Evolutionary conservation across 2,888 invertebrate species (phyloP).

Genomic region (Nudaria mundana): DNA sequence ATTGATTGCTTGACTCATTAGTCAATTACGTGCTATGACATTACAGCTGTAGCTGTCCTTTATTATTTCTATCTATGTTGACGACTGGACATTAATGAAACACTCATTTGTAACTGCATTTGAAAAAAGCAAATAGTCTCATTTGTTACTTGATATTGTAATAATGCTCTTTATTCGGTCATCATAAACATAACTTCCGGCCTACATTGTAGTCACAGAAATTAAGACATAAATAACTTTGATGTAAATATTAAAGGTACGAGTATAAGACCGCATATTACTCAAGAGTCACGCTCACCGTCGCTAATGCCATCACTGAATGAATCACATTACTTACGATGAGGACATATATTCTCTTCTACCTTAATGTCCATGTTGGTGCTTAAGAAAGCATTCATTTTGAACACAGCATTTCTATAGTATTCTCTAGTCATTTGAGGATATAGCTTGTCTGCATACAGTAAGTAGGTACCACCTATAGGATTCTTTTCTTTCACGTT

Average conservation of each 20-base stretch:
- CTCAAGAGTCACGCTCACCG: slow-evolving; percentile 65
- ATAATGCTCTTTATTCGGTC: no score
- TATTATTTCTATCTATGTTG: no score
- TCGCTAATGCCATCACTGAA: slow-evolving; percentile 41
- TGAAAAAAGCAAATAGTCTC: not conserved
- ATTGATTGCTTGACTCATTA: no score
- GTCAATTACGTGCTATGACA: no score
- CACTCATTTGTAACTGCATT: no score
- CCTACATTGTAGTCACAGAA: slow-evolving; percentile 57
- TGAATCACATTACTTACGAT: slow-evolving; percentile 53
- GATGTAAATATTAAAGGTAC: slow-evolving; percentile 50
- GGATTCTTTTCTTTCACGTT: no score
- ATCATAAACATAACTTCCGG: slow-evolving; percentile 62
- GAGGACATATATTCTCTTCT: slow-evolving; percentile 36
- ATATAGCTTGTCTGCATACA: no score
- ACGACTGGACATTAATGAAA: no score
- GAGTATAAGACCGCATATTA: slow-evolving; percentile 64
- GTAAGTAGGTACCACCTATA: no score
- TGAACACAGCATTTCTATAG: slow-evolving; percentile 20
- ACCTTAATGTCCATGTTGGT: slow-evolving; percentile 38
- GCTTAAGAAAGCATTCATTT: slow-evolving; percentile 63
- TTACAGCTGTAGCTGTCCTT: no score
- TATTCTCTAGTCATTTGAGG: no score
- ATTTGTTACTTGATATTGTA: no score
- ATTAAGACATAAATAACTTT: slow-evolving; percentile 76